phyloP scores from a whole-genome alignment of 2,888 invertebrate species.

The Pristionchus mayeri region DNA sequence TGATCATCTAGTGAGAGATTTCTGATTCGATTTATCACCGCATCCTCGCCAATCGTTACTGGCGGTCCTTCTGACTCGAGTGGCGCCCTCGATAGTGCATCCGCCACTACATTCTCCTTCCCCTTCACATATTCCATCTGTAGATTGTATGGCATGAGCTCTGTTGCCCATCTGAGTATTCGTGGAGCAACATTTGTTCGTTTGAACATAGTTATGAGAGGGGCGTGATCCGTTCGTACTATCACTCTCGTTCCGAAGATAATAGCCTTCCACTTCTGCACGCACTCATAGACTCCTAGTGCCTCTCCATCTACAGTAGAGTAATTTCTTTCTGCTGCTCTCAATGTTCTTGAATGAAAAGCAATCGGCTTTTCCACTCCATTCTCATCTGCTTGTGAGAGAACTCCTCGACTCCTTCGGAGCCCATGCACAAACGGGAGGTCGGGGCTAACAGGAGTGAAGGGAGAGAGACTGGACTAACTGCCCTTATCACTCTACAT shows the following conservation, averaged over 20 bases:
- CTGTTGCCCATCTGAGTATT: background rate
- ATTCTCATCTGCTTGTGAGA: too few relatives aligned
- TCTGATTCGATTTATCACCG: background rate
- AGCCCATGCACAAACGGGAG: too few relatives aligned
- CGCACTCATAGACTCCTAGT: background rate
- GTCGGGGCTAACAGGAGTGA: too few relatives aligned
- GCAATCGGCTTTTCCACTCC: too few relatives aligned
- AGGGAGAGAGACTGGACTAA: too few relatives aligned
- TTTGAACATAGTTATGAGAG: background rate
- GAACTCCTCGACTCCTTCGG: too few relatives aligned
- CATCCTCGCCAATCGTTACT: background rate
- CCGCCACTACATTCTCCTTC: background rate
- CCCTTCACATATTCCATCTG: background rate
- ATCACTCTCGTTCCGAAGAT: background rate
- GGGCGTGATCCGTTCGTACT: background rate
- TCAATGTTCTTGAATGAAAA: too few relatives aligned
- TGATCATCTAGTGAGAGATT: background rate
- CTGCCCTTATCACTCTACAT: too few relatives aligned
- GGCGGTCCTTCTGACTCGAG: constrained; percentile 47
- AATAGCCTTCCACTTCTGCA: background rate
- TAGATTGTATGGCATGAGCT: background rate
- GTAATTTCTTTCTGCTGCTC: too few relatives aligned
- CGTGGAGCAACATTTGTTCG: background rate
- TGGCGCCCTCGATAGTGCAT: background rate
- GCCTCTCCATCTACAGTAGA: background rate